Evolutionary conservation across 1,140 invertebrate genomes (phyloP).

Genomic region (Caerostris extrusa): DNA sequence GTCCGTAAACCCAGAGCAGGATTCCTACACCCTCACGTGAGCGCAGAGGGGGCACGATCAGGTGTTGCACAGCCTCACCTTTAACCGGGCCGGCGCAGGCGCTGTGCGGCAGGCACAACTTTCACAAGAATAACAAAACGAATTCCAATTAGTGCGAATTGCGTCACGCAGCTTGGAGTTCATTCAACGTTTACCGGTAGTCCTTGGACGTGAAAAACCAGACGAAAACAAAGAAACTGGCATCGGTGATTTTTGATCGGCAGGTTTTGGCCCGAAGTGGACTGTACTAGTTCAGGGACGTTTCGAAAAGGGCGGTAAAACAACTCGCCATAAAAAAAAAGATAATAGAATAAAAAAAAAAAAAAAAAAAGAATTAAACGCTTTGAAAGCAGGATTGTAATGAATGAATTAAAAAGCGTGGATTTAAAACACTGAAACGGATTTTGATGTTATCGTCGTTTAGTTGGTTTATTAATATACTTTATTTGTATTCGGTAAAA

Average conservation of each 20-base stretch:
- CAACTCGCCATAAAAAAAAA: background rate
- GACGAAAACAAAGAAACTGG: slow-evolving; percentile 55
- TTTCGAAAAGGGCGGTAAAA: background rate
- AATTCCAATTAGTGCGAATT: slow-evolving; percentile 42
- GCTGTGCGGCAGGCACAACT: background rate
- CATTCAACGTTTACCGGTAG: slow-evolving; percentile 65
- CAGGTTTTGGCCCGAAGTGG: background rate
- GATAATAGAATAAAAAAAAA: background rate
- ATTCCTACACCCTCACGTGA: background rate
- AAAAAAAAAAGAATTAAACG: background rate
- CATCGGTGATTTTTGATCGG: slow-evolving; percentile 28
- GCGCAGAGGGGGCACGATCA: background rate
- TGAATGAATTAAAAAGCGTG: background rate
- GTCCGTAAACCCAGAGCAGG: background rate
- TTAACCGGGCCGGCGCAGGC: background rate
- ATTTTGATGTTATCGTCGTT: too few species aligned
- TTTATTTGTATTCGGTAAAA: too few species aligned
- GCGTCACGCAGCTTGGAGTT: slow-evolving; percentile 38
- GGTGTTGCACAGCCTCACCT: background rate
- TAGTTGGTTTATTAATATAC: too few species aligned
- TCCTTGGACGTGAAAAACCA: slow-evolving; percentile 65
- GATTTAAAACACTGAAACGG: background rate
- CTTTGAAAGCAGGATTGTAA: background rate
- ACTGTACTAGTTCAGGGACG: slow-evolving; percentile 52
- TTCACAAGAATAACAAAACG: background rate